A percentile compares a stretch with the other conserved stretches of the same genome.
Conservation (phyloP, 2,888 invertebrate species). For the Drosophila rubida region DNA sequence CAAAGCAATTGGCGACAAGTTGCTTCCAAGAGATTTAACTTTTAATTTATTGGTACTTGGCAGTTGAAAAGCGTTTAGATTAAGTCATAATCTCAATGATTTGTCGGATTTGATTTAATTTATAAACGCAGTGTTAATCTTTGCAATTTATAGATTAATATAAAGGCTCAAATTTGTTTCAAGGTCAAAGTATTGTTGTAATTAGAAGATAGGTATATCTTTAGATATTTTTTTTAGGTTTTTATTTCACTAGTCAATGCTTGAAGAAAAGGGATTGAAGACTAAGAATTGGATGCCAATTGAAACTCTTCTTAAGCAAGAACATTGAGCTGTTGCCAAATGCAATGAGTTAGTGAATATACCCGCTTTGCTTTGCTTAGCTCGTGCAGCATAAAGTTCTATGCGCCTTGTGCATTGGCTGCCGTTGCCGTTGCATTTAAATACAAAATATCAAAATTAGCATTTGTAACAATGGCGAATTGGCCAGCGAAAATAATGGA, state of each 20-base stretch:
- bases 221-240: too few relatives aligned
- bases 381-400: conserved; percentile 22
- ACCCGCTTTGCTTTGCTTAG: neutral
- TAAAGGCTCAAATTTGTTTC: too few relatives aligned
- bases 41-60: neutral
- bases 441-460: conserved; percentile 84
- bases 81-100: neutral
- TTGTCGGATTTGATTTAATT: neutral
- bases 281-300: too few relatives aligned
- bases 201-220: too few relatives aligned
- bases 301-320: too few relatives aligned
- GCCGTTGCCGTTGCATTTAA: conserved; percentile 73
- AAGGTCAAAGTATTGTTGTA: too few relatives aligned
- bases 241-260: too few relatives aligned
- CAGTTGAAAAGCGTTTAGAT: neutral
- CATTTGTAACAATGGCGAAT: conserved; percentile 84
- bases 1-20: neutral
- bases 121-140: neutral
- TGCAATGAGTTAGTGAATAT: neutral
- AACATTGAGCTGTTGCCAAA: neutral
- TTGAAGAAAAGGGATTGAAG: too few relatives aligned
- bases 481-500: conserved; percentile 77
- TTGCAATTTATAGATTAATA: neutral
- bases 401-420: conserved; percentile 15
- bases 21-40: neutral